These are phyloP conservation scores for Heliconius nattereri DNA, from an alignment of 1,140 invertebrate genomes.

Conservation along the genomic window DNA sequence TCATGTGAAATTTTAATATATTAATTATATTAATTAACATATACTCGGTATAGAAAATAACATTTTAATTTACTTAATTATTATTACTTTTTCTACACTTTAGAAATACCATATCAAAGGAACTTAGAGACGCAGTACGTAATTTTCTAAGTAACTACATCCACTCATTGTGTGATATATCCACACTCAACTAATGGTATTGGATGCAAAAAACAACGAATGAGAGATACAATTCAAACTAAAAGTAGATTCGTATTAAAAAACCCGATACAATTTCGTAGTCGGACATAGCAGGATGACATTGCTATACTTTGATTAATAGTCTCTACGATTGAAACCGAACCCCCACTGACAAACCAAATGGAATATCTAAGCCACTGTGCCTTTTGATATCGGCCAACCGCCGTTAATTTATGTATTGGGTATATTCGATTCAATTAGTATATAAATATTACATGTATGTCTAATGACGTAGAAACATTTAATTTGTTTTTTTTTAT, in stretches of 20 bases:
- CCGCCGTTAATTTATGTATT: constrained; percentile 33
- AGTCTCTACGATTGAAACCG: constrained; percentile 73
- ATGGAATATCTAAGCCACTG: constrained; percentile 73
- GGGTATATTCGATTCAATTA: constrained; percentile 7
- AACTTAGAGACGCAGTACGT: too few species aligned
- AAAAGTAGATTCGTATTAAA: constrained; percentile 48
- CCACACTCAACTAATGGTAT: constrained; percentile 23
- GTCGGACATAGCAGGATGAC: constrained; percentile 70
- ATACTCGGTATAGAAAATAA: neutral
- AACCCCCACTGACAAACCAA: constrained; percentile 76
- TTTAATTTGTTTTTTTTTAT: neutral
- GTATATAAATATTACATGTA: neutral
- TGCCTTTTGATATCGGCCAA: constrained; percentile 67
- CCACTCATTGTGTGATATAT: neutral
- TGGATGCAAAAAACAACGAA: constrained; percentile 35
- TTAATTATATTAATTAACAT: too few species aligned
- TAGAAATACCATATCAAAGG: neutral
- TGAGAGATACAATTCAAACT: constrained; percentile 31
- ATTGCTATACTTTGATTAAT: constrained; percentile 78
- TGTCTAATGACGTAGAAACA: neutral
- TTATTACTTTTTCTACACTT: neutral
- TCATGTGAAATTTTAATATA: too few species aligned
- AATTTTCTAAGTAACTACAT: neutral
- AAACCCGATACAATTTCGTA: constrained; percentile 61
- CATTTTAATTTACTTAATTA: too few species aligned